Conservation (phyloP, 2,797 vertebrate genomes). For the Coregonus suidteri region DNA sequence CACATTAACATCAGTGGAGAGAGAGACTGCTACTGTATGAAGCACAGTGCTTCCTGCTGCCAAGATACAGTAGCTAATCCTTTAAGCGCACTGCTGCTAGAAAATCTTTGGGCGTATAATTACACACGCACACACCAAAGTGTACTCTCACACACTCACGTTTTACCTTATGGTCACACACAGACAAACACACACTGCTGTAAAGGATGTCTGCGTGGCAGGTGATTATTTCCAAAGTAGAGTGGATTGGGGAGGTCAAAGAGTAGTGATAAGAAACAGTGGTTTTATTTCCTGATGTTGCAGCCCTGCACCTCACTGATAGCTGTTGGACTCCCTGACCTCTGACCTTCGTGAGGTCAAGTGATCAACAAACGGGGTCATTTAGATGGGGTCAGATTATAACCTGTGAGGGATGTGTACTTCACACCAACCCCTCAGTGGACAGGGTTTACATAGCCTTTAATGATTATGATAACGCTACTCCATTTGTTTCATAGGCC, state of each 20-base stretch:
- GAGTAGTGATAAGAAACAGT: constrained; percentile 64
- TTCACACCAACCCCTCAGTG: constrained; percentile 42
- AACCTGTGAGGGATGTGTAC: constrained; percentile 63
- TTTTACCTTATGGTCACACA: constrained; percentile 42
- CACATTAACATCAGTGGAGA: not conserved
- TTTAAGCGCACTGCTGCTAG: constrained; percentile 4
- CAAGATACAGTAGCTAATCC: constrained; percentile 10
- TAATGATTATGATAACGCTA: constrained; percentile 64
- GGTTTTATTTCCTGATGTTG: constrained; percentile 53
- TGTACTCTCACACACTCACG: not conserved
- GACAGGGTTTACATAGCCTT: constrained; percentile 55
- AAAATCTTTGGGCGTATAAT: constrained; percentile 8
- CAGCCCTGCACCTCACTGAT: constrained; percentile 65
- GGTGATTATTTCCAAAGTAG: constrained; percentile 59
- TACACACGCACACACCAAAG: constrained; percentile 4
- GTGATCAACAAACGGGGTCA: constrained; percentile 60
- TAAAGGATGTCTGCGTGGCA: constrained; percentile 61
- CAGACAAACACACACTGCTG: constrained; percentile 55
- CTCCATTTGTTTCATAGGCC: constrained; percentile 65
- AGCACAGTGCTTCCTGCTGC: constrained; percentile 1
- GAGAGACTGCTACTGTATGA: not conserved
- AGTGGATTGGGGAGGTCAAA: constrained; percentile 67
- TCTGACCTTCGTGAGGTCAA: constrained; percentile 62
- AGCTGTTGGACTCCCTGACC: constrained; percentile 64
- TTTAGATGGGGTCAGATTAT: constrained; percentile 66